Evolutionary conservation across 2,888 invertebrate genomes (phyloP).

Genomic region (Scotopteryx bipunctaria): DNA sequence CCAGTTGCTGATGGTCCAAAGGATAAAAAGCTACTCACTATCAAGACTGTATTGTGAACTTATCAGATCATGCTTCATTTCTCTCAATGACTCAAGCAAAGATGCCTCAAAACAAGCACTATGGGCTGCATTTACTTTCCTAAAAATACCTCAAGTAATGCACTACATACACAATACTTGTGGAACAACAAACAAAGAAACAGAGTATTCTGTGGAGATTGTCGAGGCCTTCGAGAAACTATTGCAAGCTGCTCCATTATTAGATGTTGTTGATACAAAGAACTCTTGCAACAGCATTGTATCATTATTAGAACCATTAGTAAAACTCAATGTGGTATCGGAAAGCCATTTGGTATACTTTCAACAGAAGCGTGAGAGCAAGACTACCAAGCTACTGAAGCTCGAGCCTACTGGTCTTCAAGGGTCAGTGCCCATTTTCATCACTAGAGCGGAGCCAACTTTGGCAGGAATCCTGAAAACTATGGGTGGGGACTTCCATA

Average conservation of each 20-base stretch:
- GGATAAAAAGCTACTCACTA: conserved; percentile 91
- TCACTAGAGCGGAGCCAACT: conserved; percentile 94
- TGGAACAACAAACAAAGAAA: conserved; percentile 81
- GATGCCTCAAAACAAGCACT: conserved; percentile 91
- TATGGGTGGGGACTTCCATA: conserved; percentile 93
- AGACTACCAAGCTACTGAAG: conserved; percentile 85
- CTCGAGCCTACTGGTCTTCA: conserved; percentile 87
- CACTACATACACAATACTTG: conserved; percentile 86
- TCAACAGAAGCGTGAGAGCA: conserved; percentile 83
- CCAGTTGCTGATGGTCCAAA: conserved; percentile 92
- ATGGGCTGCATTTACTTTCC: conserved; percentile 97
- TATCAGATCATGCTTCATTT: conserved; percentile 94
- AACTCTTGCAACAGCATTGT: conserved; percentile 95
- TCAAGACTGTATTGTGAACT: conserved; percentile 94
- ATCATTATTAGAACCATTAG: conserved; percentile 91
- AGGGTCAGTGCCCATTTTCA: conserved; percentile 89
- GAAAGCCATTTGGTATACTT: conserved; percentile 90
- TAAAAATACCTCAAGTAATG: conserved; percentile 93
- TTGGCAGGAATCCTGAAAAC: conserved; percentile 95
- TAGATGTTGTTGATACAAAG: conserved; percentile 95
- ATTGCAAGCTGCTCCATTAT: conserved; percentile 91
- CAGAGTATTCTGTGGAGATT: conserved; percentile 89
- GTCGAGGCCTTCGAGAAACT: conserved; percentile 93
- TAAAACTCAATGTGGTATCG: conserved; percentile 90
- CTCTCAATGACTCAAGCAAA: conserved; percentile 93